Evolutionary conservation across 2,797 vertebrate genomes (phyloP).

Genomic region (Artibeus jamaicensis): DNA sequence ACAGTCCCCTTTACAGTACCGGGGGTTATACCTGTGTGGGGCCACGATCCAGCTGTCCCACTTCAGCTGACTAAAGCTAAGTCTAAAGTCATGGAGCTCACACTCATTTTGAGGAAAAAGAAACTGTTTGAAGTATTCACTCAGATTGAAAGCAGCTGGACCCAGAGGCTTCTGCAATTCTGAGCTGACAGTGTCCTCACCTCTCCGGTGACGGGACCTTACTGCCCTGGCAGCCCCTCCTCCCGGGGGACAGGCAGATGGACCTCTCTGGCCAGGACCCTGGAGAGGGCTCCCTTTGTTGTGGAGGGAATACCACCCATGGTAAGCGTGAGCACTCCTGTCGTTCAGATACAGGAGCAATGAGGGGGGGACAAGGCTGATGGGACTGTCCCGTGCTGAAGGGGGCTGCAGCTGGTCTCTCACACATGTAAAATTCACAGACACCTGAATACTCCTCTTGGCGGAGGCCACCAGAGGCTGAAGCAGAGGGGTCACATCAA

Average conservation of each 20-base stretch:
- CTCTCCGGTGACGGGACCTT: constrained; percentile 82
- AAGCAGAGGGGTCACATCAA: constrained; percentile 91
- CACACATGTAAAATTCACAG: constrained; percentile 89
- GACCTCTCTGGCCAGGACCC: not conserved
- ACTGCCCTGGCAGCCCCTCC: not conserved
- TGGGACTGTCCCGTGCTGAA: not conserved
- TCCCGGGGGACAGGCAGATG: rapidly evolving
- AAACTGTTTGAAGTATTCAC: constrained; percentile 84
- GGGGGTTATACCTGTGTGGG: constrained; percentile 93
- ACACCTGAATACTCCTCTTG: constrained; percentile 86
- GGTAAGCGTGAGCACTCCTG: constrained; percentile 86
- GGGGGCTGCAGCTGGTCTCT: constrained; percentile 47
- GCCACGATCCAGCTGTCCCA: constrained; percentile 97
- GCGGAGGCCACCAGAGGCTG: constrained; percentile 86
- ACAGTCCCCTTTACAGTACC: constrained; percentile 94
- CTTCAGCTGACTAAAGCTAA: constrained; percentile 93
- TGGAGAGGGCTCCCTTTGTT: not conserved
- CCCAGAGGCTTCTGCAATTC: constrained; percentile 66
- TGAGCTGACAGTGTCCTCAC: constrained; percentile 61
- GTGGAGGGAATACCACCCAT: constrained; percentile 70
- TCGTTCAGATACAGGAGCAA: constrained; percentile 94
- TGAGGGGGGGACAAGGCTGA: constrained; percentile 85
- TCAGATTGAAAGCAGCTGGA: constrained; percentile 78
- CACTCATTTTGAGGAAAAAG: constrained; percentile 90
- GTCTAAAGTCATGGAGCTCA: constrained; percentile 91